Evolutionary conservation across 2,113 vertebrate species (phyloP).

Genomic region (Connochaetes taurinus): DNA sequence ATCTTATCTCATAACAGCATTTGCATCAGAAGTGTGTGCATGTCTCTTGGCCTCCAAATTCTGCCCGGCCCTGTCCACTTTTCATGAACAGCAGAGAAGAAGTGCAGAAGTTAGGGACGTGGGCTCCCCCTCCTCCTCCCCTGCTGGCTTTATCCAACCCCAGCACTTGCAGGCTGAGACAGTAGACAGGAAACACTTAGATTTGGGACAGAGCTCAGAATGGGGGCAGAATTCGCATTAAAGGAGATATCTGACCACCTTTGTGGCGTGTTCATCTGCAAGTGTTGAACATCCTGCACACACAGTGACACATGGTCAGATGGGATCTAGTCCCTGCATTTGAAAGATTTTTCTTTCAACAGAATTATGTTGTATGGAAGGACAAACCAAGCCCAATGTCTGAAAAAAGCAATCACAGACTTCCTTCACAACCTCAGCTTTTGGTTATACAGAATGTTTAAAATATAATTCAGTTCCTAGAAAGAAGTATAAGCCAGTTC

Average conservation of each 20-base stretch:
- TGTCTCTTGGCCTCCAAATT: neutral
- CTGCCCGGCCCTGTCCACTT: neutral
- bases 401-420: neutral
- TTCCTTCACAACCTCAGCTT: neutral
- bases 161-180: neutral
- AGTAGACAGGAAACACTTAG: neutral
- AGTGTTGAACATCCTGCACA: neutral
- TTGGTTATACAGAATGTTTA: neutral
- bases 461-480: neutral
- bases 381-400: neutral
- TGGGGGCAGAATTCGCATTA: neutral
- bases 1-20: neutral
- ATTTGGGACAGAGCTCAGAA: neutral
- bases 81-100: neutral
- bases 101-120: neutral
- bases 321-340: neutral
- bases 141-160: neutral
- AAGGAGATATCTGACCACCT: neutral
- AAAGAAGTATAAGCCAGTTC: neutral
- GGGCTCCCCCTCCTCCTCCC: neutral
- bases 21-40: neutral
- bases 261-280: neutral
- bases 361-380: neutral
- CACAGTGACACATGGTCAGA: neutral
- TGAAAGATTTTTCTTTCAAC: neutral